phyloP scores from a whole-genome alignment of 2,888 invertebrate species.

The Tetanocera ferruginea region DNA sequence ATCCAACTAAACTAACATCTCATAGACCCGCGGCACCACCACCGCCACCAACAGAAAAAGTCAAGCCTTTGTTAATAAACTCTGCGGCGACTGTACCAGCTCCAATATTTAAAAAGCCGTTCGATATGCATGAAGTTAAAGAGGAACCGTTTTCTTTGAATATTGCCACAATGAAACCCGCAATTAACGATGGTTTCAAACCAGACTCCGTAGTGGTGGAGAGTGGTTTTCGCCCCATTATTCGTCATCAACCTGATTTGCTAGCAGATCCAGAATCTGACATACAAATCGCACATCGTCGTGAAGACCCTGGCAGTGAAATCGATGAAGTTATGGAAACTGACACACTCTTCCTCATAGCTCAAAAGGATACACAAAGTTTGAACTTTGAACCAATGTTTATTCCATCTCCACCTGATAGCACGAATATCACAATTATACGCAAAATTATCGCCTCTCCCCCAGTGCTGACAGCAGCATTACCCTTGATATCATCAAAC shows the following conservation, averaged over 20 bases:
- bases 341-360: conserved; percentile 67
- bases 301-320: conserved; percentile 67
- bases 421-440: conserved; percentile 69
- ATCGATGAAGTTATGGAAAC: conserved; percentile 67
- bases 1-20: conserved; percentile 40
- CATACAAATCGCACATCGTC: conserved; percentile 62
- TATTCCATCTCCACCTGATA: conserved; percentile 82
- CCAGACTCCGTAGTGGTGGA: conserved; percentile 86
- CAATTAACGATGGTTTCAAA: conserved; percentile 83
- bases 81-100: conserved; percentile 40
- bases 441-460: conserved; percentile 45
- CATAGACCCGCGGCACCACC: neutral
- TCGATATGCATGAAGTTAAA: conserved; percentile 54
- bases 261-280: conserved; percentile 68
- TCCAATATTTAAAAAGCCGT: conserved; percentile 59
- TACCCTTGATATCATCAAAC: conserved; percentile 14
- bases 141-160: conserved; percentile 58
- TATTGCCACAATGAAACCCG: conserved; percentile 71
- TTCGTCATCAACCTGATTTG: conserved; percentile 66
- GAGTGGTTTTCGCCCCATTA: conserved; percentile 86
- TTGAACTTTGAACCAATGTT: conserved; percentile 85
- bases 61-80: conserved; percentile 1
- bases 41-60: neutral
- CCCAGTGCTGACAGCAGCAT: conserved; percentile 13
- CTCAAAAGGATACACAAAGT: conserved; percentile 71